A percentile compares a stretch with the other conserved stretches of the same genome.
Conservation (phyloP, 37 sponge, comb jelly and placozoan species). For the Chondrosia reniformis region DNA sequence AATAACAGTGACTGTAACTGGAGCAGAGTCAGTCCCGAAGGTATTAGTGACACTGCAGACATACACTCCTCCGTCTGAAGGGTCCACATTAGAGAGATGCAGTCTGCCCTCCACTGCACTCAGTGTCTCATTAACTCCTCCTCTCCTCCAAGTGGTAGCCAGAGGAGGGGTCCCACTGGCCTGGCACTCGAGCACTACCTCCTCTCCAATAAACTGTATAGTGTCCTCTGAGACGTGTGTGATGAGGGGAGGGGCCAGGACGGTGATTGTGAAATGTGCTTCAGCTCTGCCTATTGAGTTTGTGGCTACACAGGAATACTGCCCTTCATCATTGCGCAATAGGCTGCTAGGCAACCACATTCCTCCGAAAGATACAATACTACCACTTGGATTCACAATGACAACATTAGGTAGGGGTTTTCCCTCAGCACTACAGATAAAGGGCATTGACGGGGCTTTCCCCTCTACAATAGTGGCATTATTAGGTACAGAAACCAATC, state of each 20-base stretch:
- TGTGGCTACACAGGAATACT: conserved; percentile 46
- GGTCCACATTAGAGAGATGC: not conserved
- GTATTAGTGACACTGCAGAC: conserved; percentile 41
- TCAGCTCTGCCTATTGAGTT: conserved; percentile 15
- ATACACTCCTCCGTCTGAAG: conserved; percentile 36
- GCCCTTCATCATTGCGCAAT: conserved; percentile 18
- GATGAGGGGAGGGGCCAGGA: conserved; percentile 4
- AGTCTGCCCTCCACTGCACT: not conserved
- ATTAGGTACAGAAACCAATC: not conserved
- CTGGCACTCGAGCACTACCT: conserved; percentile 17
- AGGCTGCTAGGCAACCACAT: conserved; percentile 28
- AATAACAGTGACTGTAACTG: conserved; percentile 27
- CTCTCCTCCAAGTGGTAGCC: conserved; percentile 26
- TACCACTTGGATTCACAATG: conserved; percentile 31
- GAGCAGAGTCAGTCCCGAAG: conserved; percentile 8
- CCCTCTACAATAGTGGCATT: not conserved
- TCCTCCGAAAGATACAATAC: not conserved
- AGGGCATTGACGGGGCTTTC: not conserved
- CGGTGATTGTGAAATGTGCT: conserved; percentile 20
- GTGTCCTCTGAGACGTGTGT: conserved; percentile 43
- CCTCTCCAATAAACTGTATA: conserved; percentile 12
- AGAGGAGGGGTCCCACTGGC: conserved; percentile 39
- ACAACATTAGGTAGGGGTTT: conserved; percentile 28
- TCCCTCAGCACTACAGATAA: conserved; percentile 26
- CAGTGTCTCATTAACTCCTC: not conserved